Evolutionary conservation across 1,140 invertebrate genomes (phyloP), one percentile per base, ranked within the genome.

Genomic region (Zaprionus davidi): DNA sequence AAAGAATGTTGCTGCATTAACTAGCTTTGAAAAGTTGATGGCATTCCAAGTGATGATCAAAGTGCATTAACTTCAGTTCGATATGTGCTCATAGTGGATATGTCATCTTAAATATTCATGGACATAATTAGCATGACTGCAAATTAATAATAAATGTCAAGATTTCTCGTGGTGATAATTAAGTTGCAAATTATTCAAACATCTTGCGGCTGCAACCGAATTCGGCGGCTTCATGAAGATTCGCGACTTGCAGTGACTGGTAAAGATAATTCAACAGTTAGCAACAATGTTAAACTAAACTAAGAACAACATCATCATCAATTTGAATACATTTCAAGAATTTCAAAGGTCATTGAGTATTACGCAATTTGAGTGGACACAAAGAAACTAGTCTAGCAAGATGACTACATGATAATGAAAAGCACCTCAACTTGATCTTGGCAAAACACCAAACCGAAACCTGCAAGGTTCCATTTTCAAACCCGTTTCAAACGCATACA

Each of bases 321-420:
- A 64, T 28, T 26, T 58, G 51, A 62, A 38, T 70, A 46, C 26
- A 46, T 38, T 20, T 24, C 13, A 15, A 41, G n/a, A 51, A 44
- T 73, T 55, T 49, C 46, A 81, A 90, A 88, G 78, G 85, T 79
- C 78, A 81, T 26, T 26, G 2, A 24, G 20, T 51, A 81, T 88
- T 84, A 75, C 83, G 83, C 78, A 80, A 81, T 53, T 51, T 51
- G 11, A 12, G 46, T 51, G 46, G 46, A 51, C 46, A 59, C 31
- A 28, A 26, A 24, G 17, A 87, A 90, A 88, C 74, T 79, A 53
- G 84, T 90, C 77, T 72, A 59, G 70, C 71, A 67, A 76, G 82
- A 71, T 71, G 59, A 55, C 60, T 62, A 65, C 55, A 67, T 80
- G 85, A 71, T 84, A 88, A 79, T 84, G 66, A 73, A 79, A 71